Evolutionary conservation across 2,888 invertebrate species (phyloP).

Genomic region (Deilephila porcellus): DNA sequence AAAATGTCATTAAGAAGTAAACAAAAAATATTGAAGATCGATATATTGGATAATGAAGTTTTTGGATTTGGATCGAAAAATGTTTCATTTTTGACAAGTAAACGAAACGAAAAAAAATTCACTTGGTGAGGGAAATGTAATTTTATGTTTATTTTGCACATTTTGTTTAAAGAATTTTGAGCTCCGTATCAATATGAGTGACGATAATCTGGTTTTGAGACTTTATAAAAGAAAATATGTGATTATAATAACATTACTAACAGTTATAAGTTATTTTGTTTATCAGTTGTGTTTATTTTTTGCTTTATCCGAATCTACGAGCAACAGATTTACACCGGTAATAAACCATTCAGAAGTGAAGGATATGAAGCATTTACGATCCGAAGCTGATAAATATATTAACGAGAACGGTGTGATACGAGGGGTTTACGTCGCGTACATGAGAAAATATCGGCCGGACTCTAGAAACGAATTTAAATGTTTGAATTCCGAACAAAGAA

Average conservation of each 20-base stretch:
- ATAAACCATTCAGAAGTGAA: slow-evolving; percentile 57
- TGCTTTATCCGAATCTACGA: slow-evolving; percentile 62
- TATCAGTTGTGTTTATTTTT: slow-evolving; percentile 78
- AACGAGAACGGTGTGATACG: slow-evolving; percentile 72
- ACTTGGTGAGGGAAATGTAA: background rate
- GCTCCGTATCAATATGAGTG: background rate
- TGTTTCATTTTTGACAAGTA: background rate
- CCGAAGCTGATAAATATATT: slow-evolving; percentile 70
- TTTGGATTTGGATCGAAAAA: background rate
- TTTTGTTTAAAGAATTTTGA: background rate
- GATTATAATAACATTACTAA: slow-evolving; percentile 63
- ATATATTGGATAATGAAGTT: background rate
- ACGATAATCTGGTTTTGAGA: slow-evolving; percentile 48
- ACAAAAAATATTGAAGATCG: too few relatives aligned
- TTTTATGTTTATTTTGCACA: background rate
- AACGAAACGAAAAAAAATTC: background rate
- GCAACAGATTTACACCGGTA: slow-evolving; percentile 58
- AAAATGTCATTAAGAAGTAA: too few relatives aligned
- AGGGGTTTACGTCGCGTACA: slow-evolving; percentile 68
- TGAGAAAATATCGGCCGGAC: slow-evolving; percentile 71
- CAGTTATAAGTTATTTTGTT: slow-evolving; percentile 68
- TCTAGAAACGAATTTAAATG: slow-evolving; percentile 72
- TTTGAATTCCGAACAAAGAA: slow-evolving; percentile 63
- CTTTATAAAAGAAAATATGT: slow-evolving; percentile 76
- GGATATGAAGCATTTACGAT: slow-evolving; percentile 58